A percentile compares a stretch with the other conserved stretches of the same genome.
phyloP scores from a whole-genome alignment of 2,888 invertebrate genomes.

The Lasioglossum malachurum region DNA sequence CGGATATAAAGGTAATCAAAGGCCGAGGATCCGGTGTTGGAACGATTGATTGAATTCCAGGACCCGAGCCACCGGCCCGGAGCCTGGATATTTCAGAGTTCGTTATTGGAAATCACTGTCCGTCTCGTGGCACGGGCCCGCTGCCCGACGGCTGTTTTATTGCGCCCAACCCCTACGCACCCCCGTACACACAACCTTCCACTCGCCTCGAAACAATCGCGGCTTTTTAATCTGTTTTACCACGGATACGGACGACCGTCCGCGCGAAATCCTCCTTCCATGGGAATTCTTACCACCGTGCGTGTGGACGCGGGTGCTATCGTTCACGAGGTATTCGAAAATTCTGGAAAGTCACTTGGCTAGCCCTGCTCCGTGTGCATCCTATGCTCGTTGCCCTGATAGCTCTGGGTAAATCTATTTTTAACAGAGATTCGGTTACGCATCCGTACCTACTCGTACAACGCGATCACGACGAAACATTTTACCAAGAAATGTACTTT shows the following conservation, averaged over 20 bases:
- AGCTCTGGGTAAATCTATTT: not conserved
- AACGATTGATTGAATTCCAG: slow-evolving; percentile 60
- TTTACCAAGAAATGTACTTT: no score
- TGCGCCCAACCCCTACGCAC: not conserved
- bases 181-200: not conserved
- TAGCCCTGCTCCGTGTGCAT: not conserved
- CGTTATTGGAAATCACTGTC: slow-evolving; percentile 69
- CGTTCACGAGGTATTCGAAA: not conserved
- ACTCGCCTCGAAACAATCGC: slow-evolving; percentile 34
- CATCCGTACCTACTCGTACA: no score
- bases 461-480: no score
- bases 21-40: slow-evolving; percentile 58
- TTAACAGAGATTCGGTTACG: no score
- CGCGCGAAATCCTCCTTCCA: slow-evolving; percentile 8
- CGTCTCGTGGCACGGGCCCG: slow-evolving; percentile 30
- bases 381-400: not conserved
- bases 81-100: slow-evolving; percentile 61
- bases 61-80: slow-evolving; percentile 21
- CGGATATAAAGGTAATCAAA: slow-evolving; percentile 71
- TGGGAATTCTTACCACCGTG: not conserved
- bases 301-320: not conserved
- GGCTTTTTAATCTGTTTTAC: slow-evolving; percentile 45
- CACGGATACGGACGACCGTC: slow-evolving; percentile 3
- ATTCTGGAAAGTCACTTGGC: not conserved
- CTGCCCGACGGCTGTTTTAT: slow-evolving; percentile 38